Conservation (phyloP, 2,797 vertebrate species). For the Scomberomorus guttatus region DNA sequence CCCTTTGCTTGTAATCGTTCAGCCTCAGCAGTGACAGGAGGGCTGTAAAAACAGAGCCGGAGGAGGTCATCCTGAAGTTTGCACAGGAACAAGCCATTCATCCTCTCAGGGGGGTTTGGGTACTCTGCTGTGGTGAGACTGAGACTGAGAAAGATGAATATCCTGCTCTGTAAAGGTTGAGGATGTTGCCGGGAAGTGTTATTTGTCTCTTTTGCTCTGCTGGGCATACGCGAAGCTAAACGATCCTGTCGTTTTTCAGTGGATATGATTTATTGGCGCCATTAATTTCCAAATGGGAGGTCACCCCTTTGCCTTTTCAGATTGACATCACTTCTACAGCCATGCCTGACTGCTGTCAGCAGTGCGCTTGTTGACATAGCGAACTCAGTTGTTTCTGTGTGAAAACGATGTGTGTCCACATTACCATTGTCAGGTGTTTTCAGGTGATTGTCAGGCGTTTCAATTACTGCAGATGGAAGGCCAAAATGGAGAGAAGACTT, state of each 20-base stretch:
- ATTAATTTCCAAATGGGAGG: conserved; percentile 69
- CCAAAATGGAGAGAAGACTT: neutral
- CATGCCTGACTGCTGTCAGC: conserved; percentile 30
- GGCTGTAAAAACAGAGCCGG: conserved; percentile 64
- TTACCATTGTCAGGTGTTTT: neutral
- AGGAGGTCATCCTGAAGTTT: conserved; percentile 74
- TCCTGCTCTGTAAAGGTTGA: conserved; percentile 65
- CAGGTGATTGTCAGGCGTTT: neutral
- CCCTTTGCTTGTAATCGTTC: conserved; percentile 53
- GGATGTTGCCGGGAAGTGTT: conserved; percentile 65
- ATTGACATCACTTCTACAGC: conserved; percentile 50
- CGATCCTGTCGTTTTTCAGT: conserved; percentile 51
- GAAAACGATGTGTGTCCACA: neutral
- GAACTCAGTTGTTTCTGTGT: neutral
- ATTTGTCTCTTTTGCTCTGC: conserved; percentile 71
- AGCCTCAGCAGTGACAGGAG: conserved; percentile 59
- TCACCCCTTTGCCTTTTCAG: conserved; percentile 45
- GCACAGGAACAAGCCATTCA: conserved; percentile 63
- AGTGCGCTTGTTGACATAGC: conserved; percentile 31
- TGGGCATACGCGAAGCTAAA: conserved; percentile 55
- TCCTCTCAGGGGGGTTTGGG: conserved; percentile 53
- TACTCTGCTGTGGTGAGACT: conserved; percentile 45
- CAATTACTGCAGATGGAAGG: neutral
- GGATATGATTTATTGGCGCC: conserved; percentile 69
- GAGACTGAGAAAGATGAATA: conserved; percentile 75